A percentile compares a stretch with the other conserved stretches of the same genome.
Conservation (phyloP, 2,888 invertebrate genomes). For the Ctenicera cuprea region DNA sequence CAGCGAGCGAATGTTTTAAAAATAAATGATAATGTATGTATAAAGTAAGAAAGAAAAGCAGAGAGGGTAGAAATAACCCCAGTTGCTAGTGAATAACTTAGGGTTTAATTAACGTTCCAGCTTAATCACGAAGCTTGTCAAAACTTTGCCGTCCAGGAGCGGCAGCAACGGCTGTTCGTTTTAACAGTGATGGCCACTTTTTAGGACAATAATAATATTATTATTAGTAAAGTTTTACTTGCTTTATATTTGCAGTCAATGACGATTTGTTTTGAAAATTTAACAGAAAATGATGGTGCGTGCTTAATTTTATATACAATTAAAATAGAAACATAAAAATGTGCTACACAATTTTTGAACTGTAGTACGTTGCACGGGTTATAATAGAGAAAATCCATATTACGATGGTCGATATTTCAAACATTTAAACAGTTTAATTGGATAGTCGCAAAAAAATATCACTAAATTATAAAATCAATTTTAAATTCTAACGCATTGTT, state of each 20-base stretch:
- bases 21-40: slow-evolving; percentile 30
- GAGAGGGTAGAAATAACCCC: slow-evolving; percentile 34
- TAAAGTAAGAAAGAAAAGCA: slow-evolving; percentile 35
- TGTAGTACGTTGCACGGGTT: too few species aligned
- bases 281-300: too few species aligned
- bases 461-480: too few species aligned
- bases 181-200: slow-evolving; percentile 41
- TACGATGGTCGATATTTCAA: too few species aligned
- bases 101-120: slow-evolving; percentile 53
- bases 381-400: too few species aligned
- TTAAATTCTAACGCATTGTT: too few species aligned
- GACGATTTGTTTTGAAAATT: too few species aligned
- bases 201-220: slow-evolving; percentile 42
- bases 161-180: slow-evolving; percentile 44
- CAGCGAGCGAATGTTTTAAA: slow-evolving; percentile 14
- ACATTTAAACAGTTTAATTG: too few species aligned
- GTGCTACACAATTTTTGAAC: too few species aligned
- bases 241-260: not conserved
- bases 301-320: too few species aligned
- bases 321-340: too few species aligned
- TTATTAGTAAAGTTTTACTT: slow-evolving; percentile 40
- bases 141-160: slow-evolving; percentile 47
- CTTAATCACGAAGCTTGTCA: slow-evolving; percentile 52
- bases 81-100: slow-evolving; percentile 49
- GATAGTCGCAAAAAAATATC: too few species aligned